These are phyloP conservation scores for Hypsibius dujardini DNA, from an alignment of 1,140 invertebrate species.

Conservation along the genomic window DNA sequence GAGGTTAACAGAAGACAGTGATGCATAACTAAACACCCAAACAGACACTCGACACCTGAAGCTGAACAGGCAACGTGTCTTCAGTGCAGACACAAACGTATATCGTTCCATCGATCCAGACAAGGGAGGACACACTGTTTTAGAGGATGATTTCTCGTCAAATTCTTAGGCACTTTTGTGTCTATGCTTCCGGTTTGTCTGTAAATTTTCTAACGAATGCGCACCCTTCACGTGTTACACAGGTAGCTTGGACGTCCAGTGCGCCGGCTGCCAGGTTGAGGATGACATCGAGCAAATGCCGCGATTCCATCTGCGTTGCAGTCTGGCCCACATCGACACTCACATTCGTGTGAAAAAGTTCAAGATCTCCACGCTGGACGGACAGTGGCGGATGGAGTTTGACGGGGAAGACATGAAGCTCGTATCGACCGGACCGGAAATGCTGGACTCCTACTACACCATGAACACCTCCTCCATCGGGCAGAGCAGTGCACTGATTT, in stretches of 20 bases:
- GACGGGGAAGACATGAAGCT: neutral
- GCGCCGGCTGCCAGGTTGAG: constrained; percentile 10
- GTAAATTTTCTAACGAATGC: too few species aligned
- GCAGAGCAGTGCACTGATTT: neutral
- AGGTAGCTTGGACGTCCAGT: neutral
- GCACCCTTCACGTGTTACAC: too few species aligned
- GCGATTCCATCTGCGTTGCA: constrained; percentile 11
- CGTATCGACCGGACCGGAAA: constrained; percentile 7
- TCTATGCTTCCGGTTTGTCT: too few species aligned
- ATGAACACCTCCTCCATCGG: constrained; percentile 6
- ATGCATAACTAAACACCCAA: too few species aligned
- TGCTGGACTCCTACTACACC: constrained; percentile 10
- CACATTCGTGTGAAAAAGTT: constrained; percentile 9
- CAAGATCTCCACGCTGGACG: constrained; percentile 6
- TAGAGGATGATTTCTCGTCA: too few species aligned
- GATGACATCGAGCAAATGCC: neutral
- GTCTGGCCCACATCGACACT: neutral
- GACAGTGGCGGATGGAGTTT: neutral
- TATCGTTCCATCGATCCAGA: too few species aligned
- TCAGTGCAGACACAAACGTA: too few species aligned
- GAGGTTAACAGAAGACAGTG: too few species aligned
- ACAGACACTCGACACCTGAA: too few species aligned
- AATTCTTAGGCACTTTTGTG: too few species aligned
- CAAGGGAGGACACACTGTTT: too few species aligned
- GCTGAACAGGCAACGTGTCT: too few species aligned